A percentile compares a stretch with the other conserved stretches of the same genome.
Conservation (phyloP, 2,797 vertebrate species). For the Hippoglossus hippoglossus region DNA sequence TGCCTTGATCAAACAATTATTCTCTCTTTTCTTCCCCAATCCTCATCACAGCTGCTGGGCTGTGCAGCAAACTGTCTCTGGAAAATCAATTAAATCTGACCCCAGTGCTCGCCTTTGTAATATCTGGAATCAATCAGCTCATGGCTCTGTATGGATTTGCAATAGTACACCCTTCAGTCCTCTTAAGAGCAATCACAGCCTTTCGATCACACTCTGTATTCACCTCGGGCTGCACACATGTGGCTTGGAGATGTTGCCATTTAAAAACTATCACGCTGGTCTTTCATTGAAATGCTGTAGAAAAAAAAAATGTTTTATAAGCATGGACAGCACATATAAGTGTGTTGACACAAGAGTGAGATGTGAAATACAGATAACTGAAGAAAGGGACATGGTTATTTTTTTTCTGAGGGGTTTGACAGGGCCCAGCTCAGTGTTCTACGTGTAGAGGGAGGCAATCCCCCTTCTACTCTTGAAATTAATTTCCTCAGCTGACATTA, state of each 20-base stretch:
- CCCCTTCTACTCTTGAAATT: conserved; percentile 21
- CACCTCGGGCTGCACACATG: conserved; percentile 63
- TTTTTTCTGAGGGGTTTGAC: neutral
- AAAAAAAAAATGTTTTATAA: conserved; percentile 53
- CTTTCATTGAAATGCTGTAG: conserved; percentile 50
- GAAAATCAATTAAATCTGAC: conserved; percentile 74
- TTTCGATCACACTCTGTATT: conserved; percentile 67
- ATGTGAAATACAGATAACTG: conserved; percentile 51
- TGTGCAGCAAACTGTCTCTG: conserved; percentile 60
- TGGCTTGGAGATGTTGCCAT: conserved; percentile 68
- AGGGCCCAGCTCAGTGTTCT: neutral
- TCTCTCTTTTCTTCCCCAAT: neutral
- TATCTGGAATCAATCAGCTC: conserved; percentile 79
- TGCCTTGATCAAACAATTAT: conserved; percentile 36
- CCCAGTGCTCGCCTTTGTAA: conserved; percentile 61
- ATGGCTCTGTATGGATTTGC: conserved; percentile 77
- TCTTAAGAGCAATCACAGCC: conserved; percentile 72
- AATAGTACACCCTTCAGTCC: conserved; percentile 71
- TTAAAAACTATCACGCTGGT: conserved; percentile 66
- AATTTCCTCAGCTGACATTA: conserved; percentile 23
- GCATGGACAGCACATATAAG: conserved; percentile 50
- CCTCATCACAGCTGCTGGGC: conserved; percentile 26
- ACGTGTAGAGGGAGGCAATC: conserved; percentile 11
- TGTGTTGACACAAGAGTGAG: conserved; percentile 34
- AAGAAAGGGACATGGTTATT: conserved; percentile 18